Evolutionary conservation across 1,140 invertebrate species (phyloP).

Genomic region (Lamellibrachia luymesi): DNA sequence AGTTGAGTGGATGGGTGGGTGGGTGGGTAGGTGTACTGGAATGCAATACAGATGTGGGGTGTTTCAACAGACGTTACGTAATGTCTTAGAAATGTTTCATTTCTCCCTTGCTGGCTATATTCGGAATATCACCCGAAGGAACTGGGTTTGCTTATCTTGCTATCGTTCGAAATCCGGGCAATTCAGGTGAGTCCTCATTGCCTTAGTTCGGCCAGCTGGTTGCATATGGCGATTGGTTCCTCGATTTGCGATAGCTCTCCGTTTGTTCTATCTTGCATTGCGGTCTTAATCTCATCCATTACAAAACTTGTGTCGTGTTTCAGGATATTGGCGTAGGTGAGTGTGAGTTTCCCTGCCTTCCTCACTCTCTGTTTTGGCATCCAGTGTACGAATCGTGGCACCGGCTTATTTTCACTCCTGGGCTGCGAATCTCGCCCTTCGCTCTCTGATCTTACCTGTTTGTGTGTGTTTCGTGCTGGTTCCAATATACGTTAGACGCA

Average conservation of each 20-base stretch:
- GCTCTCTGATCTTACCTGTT: background rate
- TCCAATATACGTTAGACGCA: too few relatives aligned
- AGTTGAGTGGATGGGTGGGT: background rate
- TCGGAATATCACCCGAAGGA: background rate
- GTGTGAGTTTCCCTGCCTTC: too few relatives aligned
- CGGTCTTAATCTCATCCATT: too few relatives aligned
- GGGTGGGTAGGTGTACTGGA: background rate
- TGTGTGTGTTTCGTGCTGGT: too few relatives aligned
- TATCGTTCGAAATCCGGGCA: background rate
- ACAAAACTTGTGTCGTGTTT: too few relatives aligned
- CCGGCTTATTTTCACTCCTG: background rate
- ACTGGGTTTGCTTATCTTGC: background rate
- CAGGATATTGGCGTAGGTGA: too few relatives aligned
- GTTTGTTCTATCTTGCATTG: too few relatives aligned
- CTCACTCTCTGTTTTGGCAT: too few relatives aligned
- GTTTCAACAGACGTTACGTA: background rate
- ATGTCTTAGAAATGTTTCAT: background rate
- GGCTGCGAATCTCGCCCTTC: background rate
- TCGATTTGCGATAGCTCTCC: too few relatives aligned
- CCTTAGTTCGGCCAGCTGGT: too few relatives aligned
- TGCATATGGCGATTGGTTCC: too few relatives aligned
- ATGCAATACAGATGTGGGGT: background rate
- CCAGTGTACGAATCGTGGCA: background rate
- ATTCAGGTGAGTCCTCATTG: too few relatives aligned
- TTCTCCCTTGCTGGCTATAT: background rate